Conservation (phyloP, 53 echinoderm and acorn worm genomes). For the Echinometra lucunter region DNA sequence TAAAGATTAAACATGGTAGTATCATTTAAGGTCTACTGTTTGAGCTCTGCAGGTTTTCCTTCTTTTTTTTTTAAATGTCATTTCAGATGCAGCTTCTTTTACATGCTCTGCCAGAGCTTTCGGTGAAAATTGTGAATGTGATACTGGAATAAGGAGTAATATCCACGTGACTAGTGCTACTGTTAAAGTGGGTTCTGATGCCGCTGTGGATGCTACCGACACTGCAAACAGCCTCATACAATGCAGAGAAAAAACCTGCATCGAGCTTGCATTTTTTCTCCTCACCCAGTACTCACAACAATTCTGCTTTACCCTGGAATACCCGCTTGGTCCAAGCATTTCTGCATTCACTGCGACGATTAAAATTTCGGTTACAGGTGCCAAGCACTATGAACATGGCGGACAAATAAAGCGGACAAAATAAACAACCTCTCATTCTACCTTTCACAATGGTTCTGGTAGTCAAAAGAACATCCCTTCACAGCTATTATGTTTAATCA, state of each 20-base stretch:
- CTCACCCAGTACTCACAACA: conserved; percentile 18
- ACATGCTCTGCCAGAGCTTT: background rate
- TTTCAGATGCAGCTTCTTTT: background rate
- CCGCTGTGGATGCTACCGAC: background rate
- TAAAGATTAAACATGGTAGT: too few relatives aligned
- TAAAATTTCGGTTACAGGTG: background rate
- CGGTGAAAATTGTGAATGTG: background rate
- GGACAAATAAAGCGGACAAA: too few relatives aligned
- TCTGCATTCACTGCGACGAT: background rate
- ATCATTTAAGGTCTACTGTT: too few relatives aligned
- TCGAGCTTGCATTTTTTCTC: background rate
- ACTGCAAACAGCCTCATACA: background rate
- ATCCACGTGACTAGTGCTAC: background rate
- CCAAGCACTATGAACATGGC: too few relatives aligned
- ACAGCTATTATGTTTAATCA: too few relatives aligned
- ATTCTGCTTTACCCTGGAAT: background rate
- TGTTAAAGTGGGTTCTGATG: background rate
- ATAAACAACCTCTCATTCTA: too few relatives aligned
- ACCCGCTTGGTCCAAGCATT: background rate
- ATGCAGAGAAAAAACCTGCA: background rate
- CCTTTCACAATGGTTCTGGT: too few relatives aligned
- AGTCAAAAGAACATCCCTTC: too few relatives aligned
- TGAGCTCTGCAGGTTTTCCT: too few relatives aligned
- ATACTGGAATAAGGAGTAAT: background rate
- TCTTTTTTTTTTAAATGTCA: background rate